Base-by-base conservation (phyloP, 1,140 invertebrate genomes). In the Glossosoma conforme region DNA sequence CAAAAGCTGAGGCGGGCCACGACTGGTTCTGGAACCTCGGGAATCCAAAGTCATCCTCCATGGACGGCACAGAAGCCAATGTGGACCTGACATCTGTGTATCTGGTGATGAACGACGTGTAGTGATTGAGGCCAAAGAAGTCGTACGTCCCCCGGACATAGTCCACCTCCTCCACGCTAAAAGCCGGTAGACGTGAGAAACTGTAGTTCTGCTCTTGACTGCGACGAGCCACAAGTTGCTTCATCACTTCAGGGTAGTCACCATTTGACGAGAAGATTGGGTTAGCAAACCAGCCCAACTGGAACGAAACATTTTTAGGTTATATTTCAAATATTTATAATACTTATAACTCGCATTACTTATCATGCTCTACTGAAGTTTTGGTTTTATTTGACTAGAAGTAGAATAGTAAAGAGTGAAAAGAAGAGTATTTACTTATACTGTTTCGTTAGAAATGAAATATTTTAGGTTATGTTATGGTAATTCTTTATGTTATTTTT, bases 141-240 rank as follows among this genome's bases (percentile, higher is more conserved):
- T 72, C 69, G 24, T 55, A 55, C 14, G 64, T 63, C 5, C 76
- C 75, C 61, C 76, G 76, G 4, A 83, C 71, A 41, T 69, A 65
- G 44, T 73, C 60, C 55, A 77, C 69, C 72, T 85, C 83, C 46
- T 71, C 62, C 17, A 32, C 36, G 0, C 60, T 62, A 42, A 69
- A 68, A 11, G 32, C 45, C 1, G 66, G 68, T 4, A 70, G 55
- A n/a, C 68, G 54, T 1, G 64, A 65, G 25, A 32, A 44, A 13
- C 49, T 20, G 47, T 63, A 67, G 41, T 62, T 61, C 57, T 73
- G 67, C 6, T 43, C 41, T 38, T 50, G 42, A 54, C 69, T 72
- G 25, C 63, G 58, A 15, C 60, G 51, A 2, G 58, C 63, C 4
- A 70, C 53, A 14, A 59, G 56, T 15, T 63, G 55, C 41, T 59